Conservation (phyloP, 2,888 invertebrate species). For the Zootermopsis nevadensis region DNA sequence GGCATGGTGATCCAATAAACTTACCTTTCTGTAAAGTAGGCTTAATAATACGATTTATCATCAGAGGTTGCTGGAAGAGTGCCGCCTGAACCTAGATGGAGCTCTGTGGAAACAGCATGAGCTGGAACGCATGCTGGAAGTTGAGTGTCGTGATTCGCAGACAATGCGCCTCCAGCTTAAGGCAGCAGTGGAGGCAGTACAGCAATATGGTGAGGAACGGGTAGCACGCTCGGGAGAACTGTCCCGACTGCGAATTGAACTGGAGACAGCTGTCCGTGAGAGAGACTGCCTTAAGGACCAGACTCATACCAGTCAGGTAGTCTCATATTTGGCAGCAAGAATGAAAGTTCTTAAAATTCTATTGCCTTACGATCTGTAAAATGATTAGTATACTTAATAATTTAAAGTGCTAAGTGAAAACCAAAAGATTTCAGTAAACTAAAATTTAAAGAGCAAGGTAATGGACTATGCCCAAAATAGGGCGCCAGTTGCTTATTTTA, state of each 20-base stretch:
- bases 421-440: neutral
- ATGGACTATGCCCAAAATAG: no score
- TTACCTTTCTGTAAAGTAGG: no score
- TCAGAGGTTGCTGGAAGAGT: neutral
- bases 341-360: neutral
- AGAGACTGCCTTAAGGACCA: neutral
- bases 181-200: neutral
- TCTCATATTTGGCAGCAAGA: neutral
- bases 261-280: neutral
- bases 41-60: neutral
- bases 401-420: neutral
- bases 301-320: neutral
- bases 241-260: constrained; percentile 10
- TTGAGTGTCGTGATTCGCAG: neutral
- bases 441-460: neutral
- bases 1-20: no score
- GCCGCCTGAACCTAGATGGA: neutral
- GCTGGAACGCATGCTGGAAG: constrained; percentile 1
- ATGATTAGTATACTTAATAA: neutral
- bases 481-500: no score
- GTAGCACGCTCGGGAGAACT: neutral
- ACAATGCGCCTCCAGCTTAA: neutral
- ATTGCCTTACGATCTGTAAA: neutral
- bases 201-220: neutral
- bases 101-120: neutral